Percentiles rank a stretch among this genome's conserved stretches.
Evolutionary conservation across 2,888 invertebrate species (phyloP).

Genomic region (Lydus trimaculatus): DNA sequence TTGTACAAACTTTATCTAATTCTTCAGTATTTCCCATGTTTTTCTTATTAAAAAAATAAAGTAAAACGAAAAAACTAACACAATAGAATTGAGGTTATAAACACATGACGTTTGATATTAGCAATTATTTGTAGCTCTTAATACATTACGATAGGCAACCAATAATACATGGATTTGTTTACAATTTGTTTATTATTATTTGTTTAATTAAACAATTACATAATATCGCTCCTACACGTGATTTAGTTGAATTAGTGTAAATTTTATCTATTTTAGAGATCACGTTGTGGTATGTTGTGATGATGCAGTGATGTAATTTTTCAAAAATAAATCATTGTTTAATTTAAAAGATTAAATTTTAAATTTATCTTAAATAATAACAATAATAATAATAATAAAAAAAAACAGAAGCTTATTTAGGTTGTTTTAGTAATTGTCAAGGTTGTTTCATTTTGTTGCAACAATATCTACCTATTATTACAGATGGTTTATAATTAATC

Average conservation of each 20-base stretch:
- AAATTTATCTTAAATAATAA: neutral
- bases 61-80: neutral
- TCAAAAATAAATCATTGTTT: neutral
- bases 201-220: neutral
- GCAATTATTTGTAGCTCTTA: neutral
- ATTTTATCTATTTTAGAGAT: too few species aligned
- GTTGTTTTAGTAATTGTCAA: conserved; percentile 9
- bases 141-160: neutral
- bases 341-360: neutral
- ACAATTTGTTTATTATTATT: neutral
- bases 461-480: conserved; percentile 12
- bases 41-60: neutral
- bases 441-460: neutral
- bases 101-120: neutral
- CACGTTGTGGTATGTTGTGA: neutral
- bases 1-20: conserved; percentile 63
- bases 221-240: neutral
- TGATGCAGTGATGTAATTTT: neutral
- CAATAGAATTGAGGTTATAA: conserved; percentile 3
- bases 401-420: neutral
- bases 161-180: neutral
- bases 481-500: conserved; percentile 19
- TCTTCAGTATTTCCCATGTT: conserved; percentile 37
- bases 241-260: neutral
- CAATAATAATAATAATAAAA: neutral